Percentiles rank a stretch among this genome's conserved stretches.
phyloP scores from a whole-genome alignment of 2,797 vertebrate genomes.

The Bovichtus diacanthus region DNA sequence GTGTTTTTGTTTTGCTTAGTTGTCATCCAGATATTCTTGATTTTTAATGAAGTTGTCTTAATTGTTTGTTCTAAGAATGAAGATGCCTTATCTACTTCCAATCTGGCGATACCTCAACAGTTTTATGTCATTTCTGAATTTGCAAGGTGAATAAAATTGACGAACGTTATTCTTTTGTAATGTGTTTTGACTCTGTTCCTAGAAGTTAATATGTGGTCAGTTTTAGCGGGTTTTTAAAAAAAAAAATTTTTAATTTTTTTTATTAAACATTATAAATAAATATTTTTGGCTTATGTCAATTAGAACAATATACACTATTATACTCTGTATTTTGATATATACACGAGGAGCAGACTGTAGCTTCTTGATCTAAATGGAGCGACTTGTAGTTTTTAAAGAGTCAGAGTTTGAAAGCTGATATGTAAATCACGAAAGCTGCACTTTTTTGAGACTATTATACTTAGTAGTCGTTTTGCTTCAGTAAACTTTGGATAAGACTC shows the following conservation, averaged over 20 bases:
- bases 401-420: neutral
- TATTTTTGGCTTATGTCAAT: neutral
- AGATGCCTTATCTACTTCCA: conserved; percentile 11
- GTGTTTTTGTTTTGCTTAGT: conserved; percentile 12
- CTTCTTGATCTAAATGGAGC: neutral
- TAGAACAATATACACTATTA: neutral
- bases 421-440: neutral
- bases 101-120: conserved; percentile 18
- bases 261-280: too few species aligned
- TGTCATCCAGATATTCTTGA: conserved; percentile 11
- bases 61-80: conserved; percentile 17
- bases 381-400: neutral
- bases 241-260: too few species aligned
- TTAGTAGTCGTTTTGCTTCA: neutral
- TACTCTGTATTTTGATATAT: neutral
- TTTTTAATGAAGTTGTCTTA: conserved; percentile 29
- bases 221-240: neutral
- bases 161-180: neutral
- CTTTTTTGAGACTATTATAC: neutral
- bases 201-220: neutral
- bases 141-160: conserved; percentile 57
- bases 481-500: neutral
- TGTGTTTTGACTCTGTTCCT: neutral
- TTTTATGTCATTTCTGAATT: conserved; percentile 18
- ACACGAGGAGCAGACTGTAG: too few species aligned